Conservation (phyloP, 2,797 vertebrate species). For the Pseudochaenichthys georgianus region DNA sequence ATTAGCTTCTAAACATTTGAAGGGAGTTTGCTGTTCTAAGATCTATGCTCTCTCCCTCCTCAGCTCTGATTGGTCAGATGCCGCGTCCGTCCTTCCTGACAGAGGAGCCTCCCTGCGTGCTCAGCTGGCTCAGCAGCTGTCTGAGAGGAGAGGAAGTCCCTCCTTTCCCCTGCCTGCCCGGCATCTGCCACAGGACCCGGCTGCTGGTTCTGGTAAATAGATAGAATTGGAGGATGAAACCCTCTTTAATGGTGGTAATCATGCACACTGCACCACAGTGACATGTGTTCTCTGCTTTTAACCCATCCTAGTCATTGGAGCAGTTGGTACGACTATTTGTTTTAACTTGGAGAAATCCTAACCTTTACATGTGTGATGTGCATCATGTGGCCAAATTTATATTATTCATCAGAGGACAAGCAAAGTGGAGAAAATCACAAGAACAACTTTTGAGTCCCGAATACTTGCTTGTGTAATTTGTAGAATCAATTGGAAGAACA, state of each 20-base stretch:
- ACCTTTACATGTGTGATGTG: too few relatives aligned
- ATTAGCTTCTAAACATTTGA: too few relatives aligned
- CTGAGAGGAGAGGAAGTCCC: slow-evolving; percentile 87
- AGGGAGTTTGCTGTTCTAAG: too few relatives aligned
- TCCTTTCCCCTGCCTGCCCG: slow-evolving; percentile 93
- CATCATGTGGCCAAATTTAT: neutral
- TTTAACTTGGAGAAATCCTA: too few relatives aligned
- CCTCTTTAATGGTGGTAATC: too few relatives aligned
- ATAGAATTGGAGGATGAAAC: too few relatives aligned
- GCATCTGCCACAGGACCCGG: slow-evolving; percentile 93
- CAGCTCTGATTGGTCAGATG: slow-evolving; percentile 92
- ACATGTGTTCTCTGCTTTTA: too few relatives aligned
- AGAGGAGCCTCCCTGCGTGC: slow-evolving; percentile 91
- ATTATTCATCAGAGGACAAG: neutral
- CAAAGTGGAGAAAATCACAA: neutral
- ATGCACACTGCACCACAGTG: too few relatives aligned
- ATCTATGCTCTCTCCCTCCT: neutral
- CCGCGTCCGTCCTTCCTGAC: slow-evolving; percentile 90
- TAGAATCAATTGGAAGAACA: neutral
- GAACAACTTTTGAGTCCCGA: too few relatives aligned
- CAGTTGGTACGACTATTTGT: slow-evolving; percentile 83
- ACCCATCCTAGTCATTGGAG: too few relatives aligned
- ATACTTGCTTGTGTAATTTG: too few relatives aligned
- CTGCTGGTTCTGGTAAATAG: slow-evolving; percentile 83
- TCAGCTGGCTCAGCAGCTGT: slow-evolving; percentile 94